Evolutionary conservation across 1,140 invertebrate genomes (phyloP).

Genomic region (Procambarus virginalis): DNA sequence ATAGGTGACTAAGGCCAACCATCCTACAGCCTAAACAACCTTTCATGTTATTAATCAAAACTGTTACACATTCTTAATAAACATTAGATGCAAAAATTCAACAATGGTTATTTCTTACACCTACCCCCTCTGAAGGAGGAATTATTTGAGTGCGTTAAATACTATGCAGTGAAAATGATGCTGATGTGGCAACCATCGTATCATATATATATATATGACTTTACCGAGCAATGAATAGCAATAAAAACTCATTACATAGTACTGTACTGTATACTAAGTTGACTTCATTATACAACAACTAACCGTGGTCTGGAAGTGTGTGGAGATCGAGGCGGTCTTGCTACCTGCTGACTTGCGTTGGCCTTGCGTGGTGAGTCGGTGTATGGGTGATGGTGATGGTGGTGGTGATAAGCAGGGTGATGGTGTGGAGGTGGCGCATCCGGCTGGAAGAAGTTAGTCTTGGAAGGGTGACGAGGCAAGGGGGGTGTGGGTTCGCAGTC

Average conservation of each 20-base stretch:
- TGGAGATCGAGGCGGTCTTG: slow-evolving; percentile 63
- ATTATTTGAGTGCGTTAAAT: neutral
- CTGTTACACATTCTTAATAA: too few species aligned
- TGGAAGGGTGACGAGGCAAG: slow-evolving; percentile 90
- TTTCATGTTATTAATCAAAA: too few species aligned
- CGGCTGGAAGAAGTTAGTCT: slow-evolving; percentile 92
- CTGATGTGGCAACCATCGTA: neutral
- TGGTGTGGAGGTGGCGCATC: slow-evolving; percentile 71
- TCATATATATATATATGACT: neutral
- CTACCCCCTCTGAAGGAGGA: neutral
- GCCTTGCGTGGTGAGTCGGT: slow-evolving; percentile 56
- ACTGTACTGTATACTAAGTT: neutral
- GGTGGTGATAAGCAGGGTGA: slow-evolving; percentile 66
- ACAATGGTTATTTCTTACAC: neutral
- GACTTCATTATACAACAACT: neutral
- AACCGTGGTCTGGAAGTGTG: slow-evolving; percentile 63
- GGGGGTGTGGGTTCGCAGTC: slow-evolving; percentile 95
- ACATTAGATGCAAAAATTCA: neutral
- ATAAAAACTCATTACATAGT: neutral
- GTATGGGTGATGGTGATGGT: slow-evolving; percentile 66
- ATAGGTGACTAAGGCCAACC: too few species aligned
- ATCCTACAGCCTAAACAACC: too few species aligned
- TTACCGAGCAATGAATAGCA: neutral
- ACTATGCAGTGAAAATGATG: too few species aligned
- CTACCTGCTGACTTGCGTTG: slow-evolving; percentile 47